Conservation (phyloP, 2,113 vertebrate species). For the Passer montanus region DNA sequence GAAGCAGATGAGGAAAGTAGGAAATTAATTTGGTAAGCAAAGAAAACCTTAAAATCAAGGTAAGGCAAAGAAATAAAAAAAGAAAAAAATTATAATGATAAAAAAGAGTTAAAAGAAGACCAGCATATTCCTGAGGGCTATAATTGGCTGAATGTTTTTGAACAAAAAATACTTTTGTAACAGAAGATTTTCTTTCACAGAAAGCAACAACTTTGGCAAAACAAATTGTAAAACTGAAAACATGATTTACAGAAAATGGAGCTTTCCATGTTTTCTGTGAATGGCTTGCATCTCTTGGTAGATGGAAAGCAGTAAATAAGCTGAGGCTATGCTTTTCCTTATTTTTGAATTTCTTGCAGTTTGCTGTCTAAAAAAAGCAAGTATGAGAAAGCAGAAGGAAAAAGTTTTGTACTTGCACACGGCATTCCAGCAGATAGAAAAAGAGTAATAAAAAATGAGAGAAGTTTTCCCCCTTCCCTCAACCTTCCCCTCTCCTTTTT, state of each 20-base stretch:
- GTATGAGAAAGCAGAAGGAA: not conserved
- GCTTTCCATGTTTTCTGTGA: not conserved
- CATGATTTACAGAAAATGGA: not conserved
- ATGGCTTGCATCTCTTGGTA: not conserved
- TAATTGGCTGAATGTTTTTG: not conserved
- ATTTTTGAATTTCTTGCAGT: not conserved
- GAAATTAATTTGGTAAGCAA: not conserved
- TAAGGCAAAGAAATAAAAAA: not conserved
- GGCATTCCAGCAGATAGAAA: not conserved
- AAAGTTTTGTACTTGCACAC: not conserved
- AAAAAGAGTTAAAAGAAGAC: not conserved
- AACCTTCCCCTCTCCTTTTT: not conserved
- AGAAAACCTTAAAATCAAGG: slow-evolving; percentile 15
- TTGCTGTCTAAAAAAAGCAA: not conserved
- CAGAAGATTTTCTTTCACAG: not conserved
- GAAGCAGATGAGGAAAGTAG: not conserved
- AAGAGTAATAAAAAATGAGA: not conserved
- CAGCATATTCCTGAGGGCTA: not conserved
- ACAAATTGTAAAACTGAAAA: not conserved
- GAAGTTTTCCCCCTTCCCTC: not conserved
- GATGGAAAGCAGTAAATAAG: not conserved
- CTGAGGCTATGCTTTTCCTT: not conserved
- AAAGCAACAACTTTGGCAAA: not conserved
- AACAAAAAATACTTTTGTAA: not conserved
- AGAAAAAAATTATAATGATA: not conserved